Conservation (phyloP, 92 coral and sea anemone genomes). For the Phenganax subtilis region DNA sequence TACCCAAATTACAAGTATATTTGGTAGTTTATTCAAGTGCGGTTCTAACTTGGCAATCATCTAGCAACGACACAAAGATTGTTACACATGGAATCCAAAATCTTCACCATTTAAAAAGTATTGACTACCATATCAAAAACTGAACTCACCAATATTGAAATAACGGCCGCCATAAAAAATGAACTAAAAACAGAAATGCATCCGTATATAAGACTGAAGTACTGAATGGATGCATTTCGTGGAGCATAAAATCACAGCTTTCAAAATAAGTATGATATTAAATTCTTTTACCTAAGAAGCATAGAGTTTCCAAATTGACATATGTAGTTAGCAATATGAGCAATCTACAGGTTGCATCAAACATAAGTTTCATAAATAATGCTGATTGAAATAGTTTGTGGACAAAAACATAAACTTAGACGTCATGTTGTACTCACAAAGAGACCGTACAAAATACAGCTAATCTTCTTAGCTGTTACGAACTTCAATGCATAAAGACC, state of each 20-base stretch:
- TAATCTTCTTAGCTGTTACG: conserved; percentile 67
- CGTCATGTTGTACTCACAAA: conserved; percentile 50
- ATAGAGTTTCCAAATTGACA: conserved; percentile 96
- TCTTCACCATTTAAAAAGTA: neutral
- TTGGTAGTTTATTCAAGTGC: conserved; percentile 58
- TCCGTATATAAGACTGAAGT: neutral
- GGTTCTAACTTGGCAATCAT: conserved; percentile 67
- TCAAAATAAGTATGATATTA: neutral
- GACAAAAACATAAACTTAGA: no score
- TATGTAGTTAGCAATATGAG: conserved; percentile 71
- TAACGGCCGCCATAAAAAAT: conserved; percentile 85
- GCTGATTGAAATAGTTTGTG: neutral
- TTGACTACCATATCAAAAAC: neutral
- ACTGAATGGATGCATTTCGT: no score
- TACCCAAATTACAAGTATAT: conserved; percentile 83
- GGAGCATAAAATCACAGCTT: neutral
- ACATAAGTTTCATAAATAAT: neutral
- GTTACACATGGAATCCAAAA: neutral
- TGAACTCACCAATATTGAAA: conserved; percentile 70
- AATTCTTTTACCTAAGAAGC: conserved; percentile 76
- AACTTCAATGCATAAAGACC: conserved; percentile 68
- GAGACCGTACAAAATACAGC: conserved; percentile 65
- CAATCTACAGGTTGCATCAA: conserved; percentile 56
- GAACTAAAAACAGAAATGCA: conserved; percentile 53
- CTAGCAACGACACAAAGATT: conserved; percentile 35